phyloP scores from a whole-genome alignment of 64 coral and sea anemone species.

The Porites australiensis region DNA sequence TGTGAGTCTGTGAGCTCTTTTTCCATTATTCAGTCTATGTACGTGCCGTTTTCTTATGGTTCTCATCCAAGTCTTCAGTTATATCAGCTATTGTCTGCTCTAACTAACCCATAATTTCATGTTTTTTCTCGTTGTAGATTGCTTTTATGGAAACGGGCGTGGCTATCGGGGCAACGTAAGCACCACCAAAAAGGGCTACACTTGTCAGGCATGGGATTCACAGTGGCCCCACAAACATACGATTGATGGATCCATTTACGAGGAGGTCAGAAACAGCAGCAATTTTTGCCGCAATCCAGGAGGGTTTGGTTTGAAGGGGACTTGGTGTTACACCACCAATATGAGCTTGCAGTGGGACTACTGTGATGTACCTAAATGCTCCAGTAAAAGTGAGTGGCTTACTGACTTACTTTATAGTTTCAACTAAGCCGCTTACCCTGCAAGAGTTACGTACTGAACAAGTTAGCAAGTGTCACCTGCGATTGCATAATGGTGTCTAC shows the following conservation, averaged over 20 bases:
- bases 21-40: too few relatives aligned
- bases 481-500: too few relatives aligned
- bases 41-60: too few relatives aligned
- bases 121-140: background rate
- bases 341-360: conserved; percentile 40
- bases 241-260: background rate
- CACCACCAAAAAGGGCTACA: conserved; percentile 25
- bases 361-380: conserved; percentile 54
- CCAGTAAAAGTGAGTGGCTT: conserved; percentile 14
- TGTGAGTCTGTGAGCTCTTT: too few relatives aligned
- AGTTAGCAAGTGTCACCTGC: too few relatives aligned
- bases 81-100: too few relatives aligned
- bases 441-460: too few relatives aligned
- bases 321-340: conserved; percentile 57
- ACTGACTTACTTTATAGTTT: too few relatives aligned
- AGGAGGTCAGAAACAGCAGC: background rate
- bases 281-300: conserved; percentile 57
- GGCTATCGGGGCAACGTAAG: conserved; percentile 57
- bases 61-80: too few relatives aligned
- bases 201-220: conserved; percentile 46
- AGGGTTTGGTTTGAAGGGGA: background rate
- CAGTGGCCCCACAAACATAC: conserved; percentile 18
- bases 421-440: too few relatives aligned
- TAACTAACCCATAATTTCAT: background rate
- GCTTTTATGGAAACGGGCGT: conserved; percentile 62